Evolutionary conservation across 2,113 vertebrate species (phyloP).

Genomic region (Rhinolophus ferrumequinum): DNA sequence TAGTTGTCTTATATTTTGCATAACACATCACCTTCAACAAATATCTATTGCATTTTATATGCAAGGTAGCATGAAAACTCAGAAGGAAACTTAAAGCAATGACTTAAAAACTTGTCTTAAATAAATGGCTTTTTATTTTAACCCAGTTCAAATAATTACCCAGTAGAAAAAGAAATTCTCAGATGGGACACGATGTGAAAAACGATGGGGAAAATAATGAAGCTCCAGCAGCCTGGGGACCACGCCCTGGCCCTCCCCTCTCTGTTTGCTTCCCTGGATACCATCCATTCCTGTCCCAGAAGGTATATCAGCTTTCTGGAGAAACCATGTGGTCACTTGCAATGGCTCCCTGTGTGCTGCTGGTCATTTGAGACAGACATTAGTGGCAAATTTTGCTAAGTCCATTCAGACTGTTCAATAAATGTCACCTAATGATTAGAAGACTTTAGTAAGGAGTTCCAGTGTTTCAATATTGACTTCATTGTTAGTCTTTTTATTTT

Average conservation of each 20-base stretch:
- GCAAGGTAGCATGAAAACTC: conserved; percentile 14
- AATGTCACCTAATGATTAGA: conserved; percentile 3
- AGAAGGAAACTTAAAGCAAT: conserved; percentile 18
- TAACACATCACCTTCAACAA: not conserved
- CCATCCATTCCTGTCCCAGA: not conserved
- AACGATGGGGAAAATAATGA: not conserved
- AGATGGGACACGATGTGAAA: not conserved
- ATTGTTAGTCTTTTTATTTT: not conserved
- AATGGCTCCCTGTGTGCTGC: not conserved
- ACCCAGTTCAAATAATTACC: conserved; percentile 50
- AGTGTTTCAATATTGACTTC: not conserved
- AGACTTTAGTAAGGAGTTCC: not conserved
- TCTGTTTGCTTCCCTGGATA: not conserved
- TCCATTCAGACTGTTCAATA: not conserved
- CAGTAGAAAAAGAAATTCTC: not conserved
- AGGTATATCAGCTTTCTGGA: not conserved
- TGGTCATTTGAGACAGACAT: not conserved
- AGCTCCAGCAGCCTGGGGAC: not conserved
- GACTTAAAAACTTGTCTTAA: conserved; percentile 32
- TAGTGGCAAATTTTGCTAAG: not conserved
- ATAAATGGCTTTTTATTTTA: conserved; percentile 59
- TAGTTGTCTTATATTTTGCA: conserved; percentile 29
- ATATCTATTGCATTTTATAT: conserved; percentile 57
- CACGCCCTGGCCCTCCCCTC: not conserved
- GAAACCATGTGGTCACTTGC: not conserved